Percentiles rank a stretch among this genome's conserved stretches.
phyloP scores from a whole-genome alignment of 1,140 invertebrate species.

The Aricia agestis region DNA sequence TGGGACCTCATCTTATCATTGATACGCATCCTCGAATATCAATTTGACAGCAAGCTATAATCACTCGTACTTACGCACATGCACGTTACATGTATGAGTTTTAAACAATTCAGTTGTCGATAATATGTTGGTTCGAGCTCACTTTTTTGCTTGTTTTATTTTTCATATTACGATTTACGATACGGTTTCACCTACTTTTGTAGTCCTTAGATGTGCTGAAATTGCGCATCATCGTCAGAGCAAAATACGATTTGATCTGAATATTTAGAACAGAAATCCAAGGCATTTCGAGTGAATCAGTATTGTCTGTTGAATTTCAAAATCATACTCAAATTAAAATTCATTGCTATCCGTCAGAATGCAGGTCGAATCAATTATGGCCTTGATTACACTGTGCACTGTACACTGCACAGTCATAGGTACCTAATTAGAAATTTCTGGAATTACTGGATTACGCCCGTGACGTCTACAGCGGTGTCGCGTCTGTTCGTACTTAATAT shows the following conservation, averaged over 20 bases:
- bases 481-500: neutral
- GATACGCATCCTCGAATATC: too few relatives aligned
- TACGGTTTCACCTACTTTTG: too few relatives aligned
- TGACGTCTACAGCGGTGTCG: neutral
- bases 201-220: too few relatives aligned
- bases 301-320: neutral
- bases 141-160: too few relatives aligned
- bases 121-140: too few relatives aligned
- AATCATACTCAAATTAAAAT: neutral
- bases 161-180: too few relatives aligned
- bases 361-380: neutral
- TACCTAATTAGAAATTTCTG: constrained; percentile 11
- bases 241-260: neutral
- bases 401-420: constrained; percentile 16
- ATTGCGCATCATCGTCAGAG: neutral
- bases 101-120: too few relatives aligned
- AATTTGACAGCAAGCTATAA: too few relatives aligned
- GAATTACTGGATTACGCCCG: neutral
- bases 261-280: neutral
- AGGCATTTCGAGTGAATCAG: neutral
- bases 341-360: neutral
- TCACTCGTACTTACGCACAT: too few relatives aligned
- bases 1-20: too few relatives aligned
- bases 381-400: constrained; percentile 14
- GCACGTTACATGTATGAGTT: too few relatives aligned